A percentile compares a stretch with the other conserved stretches of the same genome.
phyloP scores from a whole-genome alignment of 2,888 invertebrate species.

The Gerosis bhagava region DNA sequence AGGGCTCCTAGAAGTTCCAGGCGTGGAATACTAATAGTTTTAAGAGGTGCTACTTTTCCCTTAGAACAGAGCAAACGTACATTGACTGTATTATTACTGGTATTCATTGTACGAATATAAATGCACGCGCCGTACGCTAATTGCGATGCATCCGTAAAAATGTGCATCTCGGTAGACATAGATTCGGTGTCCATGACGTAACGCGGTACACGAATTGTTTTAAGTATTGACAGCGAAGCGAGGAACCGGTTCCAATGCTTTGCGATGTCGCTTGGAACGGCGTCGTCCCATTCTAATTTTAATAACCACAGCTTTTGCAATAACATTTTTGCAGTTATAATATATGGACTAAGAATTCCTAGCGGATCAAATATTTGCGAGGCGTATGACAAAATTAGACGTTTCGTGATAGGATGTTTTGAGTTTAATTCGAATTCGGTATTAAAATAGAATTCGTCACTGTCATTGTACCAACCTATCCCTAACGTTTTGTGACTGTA shows the following conservation, averaged over 20 bases:
- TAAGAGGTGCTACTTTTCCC: slow-evolving; percentile 36
- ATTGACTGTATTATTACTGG: neutral
- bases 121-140: slow-evolving; percentile 24
- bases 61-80: slow-evolving; percentile 27
- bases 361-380: slow-evolving; percentile 26
- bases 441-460: slow-evolving; percentile 25
- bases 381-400: slow-evolving; percentile 18
- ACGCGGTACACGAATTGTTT: slow-evolving; percentile 16
- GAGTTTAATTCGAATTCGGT: slow-evolving; percentile 6
- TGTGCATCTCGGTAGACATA: slow-evolving; percentile 19
- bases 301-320: slow-evolving; percentile 26
- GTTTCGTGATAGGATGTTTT: slow-evolving; percentile 18
- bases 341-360: slow-evolving; percentile 14
- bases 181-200: slow-evolving; percentile 14
- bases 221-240: neutral
- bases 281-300: slow-evolving; percentile 25
- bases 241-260: slow-evolving; percentile 6
- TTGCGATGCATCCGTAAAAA: slow-evolving; percentile 26
- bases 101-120: slow-evolving; percentile 12
- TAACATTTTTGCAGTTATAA: slow-evolving; percentile 24
- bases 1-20: neutral
- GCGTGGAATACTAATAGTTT: slow-evolving; percentile 27
- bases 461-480: slow-evolving; percentile 18
- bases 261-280: slow-evolving; percentile 14
- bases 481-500: slow-evolving; percentile 24